Evolutionary conservation across 2,797 vertebrate species (phyloP), one percentile per base, ranked within the genome.

Genomic region (Dendrocincla tyrannina): DNA sequence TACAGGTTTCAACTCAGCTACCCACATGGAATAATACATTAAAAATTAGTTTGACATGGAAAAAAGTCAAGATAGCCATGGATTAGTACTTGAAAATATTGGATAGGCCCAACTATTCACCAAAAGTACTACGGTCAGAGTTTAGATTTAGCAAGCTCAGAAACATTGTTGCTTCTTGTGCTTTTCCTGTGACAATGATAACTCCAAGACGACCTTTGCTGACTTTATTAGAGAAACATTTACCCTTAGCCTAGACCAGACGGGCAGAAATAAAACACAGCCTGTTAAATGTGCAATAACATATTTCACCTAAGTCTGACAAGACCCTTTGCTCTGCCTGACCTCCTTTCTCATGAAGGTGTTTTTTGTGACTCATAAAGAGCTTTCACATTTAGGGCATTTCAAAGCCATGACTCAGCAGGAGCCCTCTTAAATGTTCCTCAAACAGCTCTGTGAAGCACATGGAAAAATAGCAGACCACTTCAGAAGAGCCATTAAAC

Each of bases 281-380:
- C 24, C 22, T 75, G 28, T 78, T 95, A 88, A 90, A 86, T 33
- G 74, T 49, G 33, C 58, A 64, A 20, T 60, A 84, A 52, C 0
- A 0, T 74, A 24, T 62, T 84, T 78, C 50, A 78, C 22, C 50
- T 53, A 73, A 84, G 60, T 56, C 76, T 92, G 88, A 81, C 13
- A 24, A 93, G 96, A 91, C n/a, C 27, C 42, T 89, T 60, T 50
- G 27, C 77, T 84, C 80, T 78, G n/a, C 49, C 47, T 93, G 77
- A 95, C 86, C 89, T 95, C 73, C 47, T 95, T 95, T 88, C 53
- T 86, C 86, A n/a, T 32, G 52, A 79, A 58, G n/a, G 30, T 58
- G 37, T 5, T 47, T 49, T 80, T 55, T 83, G 73, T 84, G 92
- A 90, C 55, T 93, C 74, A 90, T 73, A 93, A 89, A 88, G 33